Evolutionary conservation across 2,113 vertebrate species (phyloP), one percentile per base, ranked within the genome.

Genomic region (Oreocharis arfaki): DNA sequence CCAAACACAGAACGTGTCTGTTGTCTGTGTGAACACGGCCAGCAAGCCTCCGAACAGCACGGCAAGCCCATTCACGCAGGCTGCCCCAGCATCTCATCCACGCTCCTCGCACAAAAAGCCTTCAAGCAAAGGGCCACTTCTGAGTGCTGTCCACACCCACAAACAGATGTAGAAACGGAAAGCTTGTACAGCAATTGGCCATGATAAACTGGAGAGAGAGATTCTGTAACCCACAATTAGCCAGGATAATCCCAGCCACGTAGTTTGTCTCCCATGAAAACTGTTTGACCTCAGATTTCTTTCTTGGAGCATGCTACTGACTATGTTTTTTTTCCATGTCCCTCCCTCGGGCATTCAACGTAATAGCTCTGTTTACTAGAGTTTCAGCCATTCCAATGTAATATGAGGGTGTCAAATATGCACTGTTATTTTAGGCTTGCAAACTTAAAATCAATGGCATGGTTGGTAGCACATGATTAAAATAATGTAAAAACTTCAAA

Each of bases 161-260:
- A 82, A 95, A 79, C 91, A 97, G 87, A 91, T 94, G 84, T 46
- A 73, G 23, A 89, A 87, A 67, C n/a, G 16, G 81, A 84, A 94
- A 84, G 50, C 55, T 73, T 88, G 19, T 49, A 52, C 8, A 88
- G 67, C 28, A 94, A 27, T 11, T 87, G 67, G 78, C 78, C 57
- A 59, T 11, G 4, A 35, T 79, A 85, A 83, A 87, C 26, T 68
- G 84, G 33, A 57, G 10, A 30, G 74, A 79, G 84, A 60, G 33
- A 53, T 57, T 89, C 61, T 92, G 87, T 50, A 96, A 79, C 55
- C 74, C 80, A 87, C 53, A 89, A 76, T 57, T 93, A 67, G 81
- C 69, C 61, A 79, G 61, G 26, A 91, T 73, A 85, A 89, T 83
- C 81, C 57, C 61, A 91, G 75, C 23, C 77, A 89, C 4, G 1